Conservation (phyloP, 2,113 vertebrate species). For the Colossoma macropomum region DNA sequence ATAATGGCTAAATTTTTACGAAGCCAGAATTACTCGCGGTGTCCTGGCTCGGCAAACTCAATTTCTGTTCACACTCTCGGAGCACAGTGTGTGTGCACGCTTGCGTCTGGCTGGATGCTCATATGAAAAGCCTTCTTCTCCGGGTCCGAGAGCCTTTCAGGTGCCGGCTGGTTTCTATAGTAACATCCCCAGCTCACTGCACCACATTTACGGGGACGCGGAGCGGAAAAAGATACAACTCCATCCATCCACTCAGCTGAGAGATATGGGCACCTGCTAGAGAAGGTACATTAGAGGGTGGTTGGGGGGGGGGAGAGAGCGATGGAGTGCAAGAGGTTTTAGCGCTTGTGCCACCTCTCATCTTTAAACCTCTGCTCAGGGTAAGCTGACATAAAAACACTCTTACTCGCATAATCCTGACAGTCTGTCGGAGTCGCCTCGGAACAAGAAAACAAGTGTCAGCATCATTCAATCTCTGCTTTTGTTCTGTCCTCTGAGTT, state of each 20-base stretch:
- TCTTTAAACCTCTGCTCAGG: slow-evolving; percentile 4
- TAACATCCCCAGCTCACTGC: slow-evolving; percentile 71
- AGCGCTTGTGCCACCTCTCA: neutral
- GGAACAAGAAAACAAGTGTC: neutral
- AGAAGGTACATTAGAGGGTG: slow-evolving; percentile 48
- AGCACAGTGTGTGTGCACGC: neutral
- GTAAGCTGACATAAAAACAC: slow-evolving; percentile 14
- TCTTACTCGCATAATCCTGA: neutral
- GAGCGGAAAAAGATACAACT: slow-evolving; percentile 65
- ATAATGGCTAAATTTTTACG: slow-evolving; percentile 62
- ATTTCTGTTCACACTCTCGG: neutral
- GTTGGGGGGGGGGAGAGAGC: neutral
- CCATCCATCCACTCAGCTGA: slow-evolving; percentile 60
- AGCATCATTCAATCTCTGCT: neutral
- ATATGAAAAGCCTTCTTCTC: slow-evolving; percentile 30
- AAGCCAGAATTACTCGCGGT: slow-evolving; percentile 31
- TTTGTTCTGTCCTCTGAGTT: neutral
- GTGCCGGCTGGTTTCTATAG: slow-evolving; percentile 74
- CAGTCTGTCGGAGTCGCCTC: neutral
- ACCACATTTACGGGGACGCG: slow-evolving; percentile 67
- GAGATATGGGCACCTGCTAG: slow-evolving; percentile 64
- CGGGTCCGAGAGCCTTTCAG: slow-evolving; percentile 49
- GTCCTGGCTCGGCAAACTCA: slow-evolving; percentile 12
- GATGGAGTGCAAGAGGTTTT: neutral
- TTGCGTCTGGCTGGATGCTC: slow-evolving; percentile 2